Evolutionary conservation across 2,113 vertebrate genomes (phyloP).

Genomic region (Aspiorhynchus laticeps): DNA sequence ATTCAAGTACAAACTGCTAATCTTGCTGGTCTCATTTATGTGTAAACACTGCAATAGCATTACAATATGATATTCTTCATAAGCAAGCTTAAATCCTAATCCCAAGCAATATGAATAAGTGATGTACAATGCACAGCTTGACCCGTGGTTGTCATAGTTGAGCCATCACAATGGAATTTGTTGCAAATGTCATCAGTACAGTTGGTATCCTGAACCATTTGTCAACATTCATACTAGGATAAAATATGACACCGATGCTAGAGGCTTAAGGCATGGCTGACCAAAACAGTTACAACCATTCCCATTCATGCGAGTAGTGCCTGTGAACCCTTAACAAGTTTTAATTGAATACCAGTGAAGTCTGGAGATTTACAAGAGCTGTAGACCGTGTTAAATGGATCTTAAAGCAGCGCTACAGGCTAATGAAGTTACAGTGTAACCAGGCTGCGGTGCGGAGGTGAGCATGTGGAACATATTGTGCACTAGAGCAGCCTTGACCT

Average conservation of each 20-base stretch:
- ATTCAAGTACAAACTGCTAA: background rate
- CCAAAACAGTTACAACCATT: slow-evolving; percentile 18
- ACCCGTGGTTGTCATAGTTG: background rate
- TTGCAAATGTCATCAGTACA: background rate
- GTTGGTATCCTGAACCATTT: slow-evolving; percentile 5
- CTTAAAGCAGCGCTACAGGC: background rate
- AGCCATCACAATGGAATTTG: slow-evolving; percentile 16
- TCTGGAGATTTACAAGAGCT: slow-evolving; percentile 27
- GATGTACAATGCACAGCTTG: background rate
- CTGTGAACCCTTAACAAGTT: slow-evolving; percentile 38
- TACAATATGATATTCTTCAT: background rate
- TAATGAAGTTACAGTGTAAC: slow-evolving; percentile 20
- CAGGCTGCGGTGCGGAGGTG: background rate
- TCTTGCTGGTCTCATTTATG: slow-evolving; percentile 15
- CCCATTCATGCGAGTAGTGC: background rate
- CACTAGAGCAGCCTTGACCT: slow-evolving; percentile 1
- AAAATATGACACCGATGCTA: slow-evolving; percentile 16
- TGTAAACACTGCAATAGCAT: slow-evolving; percentile 12
- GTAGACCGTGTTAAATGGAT: slow-evolving; percentile 32
- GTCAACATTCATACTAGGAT: slow-evolving; percentile 11
- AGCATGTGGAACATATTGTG: background rate
- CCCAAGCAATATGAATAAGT: slow-evolving; percentile 5
- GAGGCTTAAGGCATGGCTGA: background rate
- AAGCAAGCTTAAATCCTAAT: background rate
- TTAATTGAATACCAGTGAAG: slow-evolving; percentile 31